Conservation (phyloP, 2,888 invertebrate species). For the Mythimna vitellina region DNA sequence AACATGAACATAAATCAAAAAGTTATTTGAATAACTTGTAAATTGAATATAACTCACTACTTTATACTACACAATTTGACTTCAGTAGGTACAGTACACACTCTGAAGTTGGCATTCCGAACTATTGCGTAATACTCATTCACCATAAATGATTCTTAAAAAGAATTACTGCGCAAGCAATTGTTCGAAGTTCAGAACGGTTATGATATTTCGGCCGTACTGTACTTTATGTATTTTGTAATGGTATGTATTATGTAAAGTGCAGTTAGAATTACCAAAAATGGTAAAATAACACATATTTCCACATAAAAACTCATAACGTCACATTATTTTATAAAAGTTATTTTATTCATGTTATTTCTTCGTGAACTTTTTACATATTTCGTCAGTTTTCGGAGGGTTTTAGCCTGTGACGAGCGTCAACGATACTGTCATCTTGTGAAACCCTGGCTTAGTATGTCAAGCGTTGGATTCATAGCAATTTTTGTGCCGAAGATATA, state of each 20-base stretch:
- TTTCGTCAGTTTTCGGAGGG: neutral
- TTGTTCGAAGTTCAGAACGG: no score
- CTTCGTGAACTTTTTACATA: conserved; percentile 6
- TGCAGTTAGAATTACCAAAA: conserved; percentile 5
- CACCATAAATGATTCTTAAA: no score
- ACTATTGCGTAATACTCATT: no score
- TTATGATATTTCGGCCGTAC: no score
- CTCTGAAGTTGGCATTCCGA: no score
- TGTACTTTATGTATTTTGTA: neutral
- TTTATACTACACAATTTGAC: neutral
- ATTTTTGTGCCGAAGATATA: neutral
- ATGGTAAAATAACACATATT: neutral
- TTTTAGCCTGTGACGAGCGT: neutral
- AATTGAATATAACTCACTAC: no score
- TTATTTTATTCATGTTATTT: conserved; percentile 11
- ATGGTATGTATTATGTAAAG: conserved; percentile 6
- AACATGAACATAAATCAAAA: no score
- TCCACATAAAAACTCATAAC: neutral
- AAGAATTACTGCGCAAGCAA: no score
- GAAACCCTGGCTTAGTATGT: conserved; percentile 2
- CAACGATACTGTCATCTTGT: conserved; percentile 7
- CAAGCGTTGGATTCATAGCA: neutral
- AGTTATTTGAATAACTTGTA: no score
- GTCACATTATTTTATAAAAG: neutral
- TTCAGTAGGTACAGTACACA: neutral